Conservation (phyloP, 2,797 vertebrate species). For the Molossus alvarezi region DNA sequence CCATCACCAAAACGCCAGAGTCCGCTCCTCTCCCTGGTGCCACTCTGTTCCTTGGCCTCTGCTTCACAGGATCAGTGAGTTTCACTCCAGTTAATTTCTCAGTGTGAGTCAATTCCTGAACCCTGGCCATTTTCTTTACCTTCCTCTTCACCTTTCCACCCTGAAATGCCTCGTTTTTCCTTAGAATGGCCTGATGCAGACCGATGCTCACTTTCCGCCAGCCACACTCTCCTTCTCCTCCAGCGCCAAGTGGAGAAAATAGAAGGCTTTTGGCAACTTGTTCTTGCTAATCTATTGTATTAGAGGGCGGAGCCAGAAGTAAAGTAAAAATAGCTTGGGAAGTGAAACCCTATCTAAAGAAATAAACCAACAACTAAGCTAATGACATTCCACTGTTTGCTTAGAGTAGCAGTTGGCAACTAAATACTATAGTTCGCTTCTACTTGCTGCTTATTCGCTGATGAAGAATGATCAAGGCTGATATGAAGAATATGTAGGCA, state of each 20-base stretch:
- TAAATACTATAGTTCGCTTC: background rate
- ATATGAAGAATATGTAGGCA: background rate
- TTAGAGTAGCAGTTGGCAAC: background rate
- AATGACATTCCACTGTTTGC: background rate
- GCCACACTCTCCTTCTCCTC: background rate
- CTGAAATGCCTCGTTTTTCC: background rate
- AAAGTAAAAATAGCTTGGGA: slow-evolving; percentile 24
- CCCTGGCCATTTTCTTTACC: background rate
- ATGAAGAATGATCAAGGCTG: background rate
- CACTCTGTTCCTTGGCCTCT: background rate
- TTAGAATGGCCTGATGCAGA: background rate
- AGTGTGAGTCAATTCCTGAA: background rate
- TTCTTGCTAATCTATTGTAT: background rate
- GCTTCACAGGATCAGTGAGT: background rate
- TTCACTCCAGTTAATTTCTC: background rate
- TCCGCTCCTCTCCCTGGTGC: background rate
- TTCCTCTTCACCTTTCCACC: background rate
- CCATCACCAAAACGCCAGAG: background rate
- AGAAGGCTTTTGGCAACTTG: background rate
- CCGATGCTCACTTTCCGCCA: background rate
- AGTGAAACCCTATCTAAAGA: background rate
- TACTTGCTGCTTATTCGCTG: background rate
- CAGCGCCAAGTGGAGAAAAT: background rate
- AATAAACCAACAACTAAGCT: background rate
- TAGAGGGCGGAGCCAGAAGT: background rate